Evolutionary conservation across 2,888 invertebrate species (phyloP), one percentile per base, ranked within the genome.

Genomic region (Athalia circularis): DNA sequence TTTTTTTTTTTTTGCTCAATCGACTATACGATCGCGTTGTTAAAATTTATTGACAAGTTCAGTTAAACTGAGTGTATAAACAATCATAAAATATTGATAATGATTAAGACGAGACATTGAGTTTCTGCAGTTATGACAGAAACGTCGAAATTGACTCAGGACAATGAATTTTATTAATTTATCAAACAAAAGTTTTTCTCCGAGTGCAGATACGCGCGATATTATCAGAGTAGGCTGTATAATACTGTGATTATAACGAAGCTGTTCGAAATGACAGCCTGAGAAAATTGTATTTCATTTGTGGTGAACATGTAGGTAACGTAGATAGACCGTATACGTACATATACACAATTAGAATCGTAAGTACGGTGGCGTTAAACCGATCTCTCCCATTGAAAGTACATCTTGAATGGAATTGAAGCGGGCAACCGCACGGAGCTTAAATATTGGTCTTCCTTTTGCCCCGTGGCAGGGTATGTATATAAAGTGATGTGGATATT

Each of bases 401-500:
- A 29, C 29, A 74, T 74, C 77, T 79, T 54, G 62, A 78, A 72
- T 72, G 57, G 72, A 72, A 81, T 81, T 57, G 78, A 52, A 70
- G 62, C 77, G 76, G 64, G 67, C 81, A 85, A 57, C 79, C 47
- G 48, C 80, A 77, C 74, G 77, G 78, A 70, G 81, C 80, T 83
- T 84, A 84, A 84, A 82, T 83, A 87, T 87, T 85, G 82, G 84
- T 81, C 82, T 83, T 81, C 82, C 82, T 81, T 84, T 75, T 78
- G 81, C 81, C 59, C 13, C 13, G 29, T 52, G 43, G 68, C 43
- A 52, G 52, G 68, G 29, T 68, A 29, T 29, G 29, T 29, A 29
- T 29, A 68, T 50, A 59, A 59, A 59, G 54, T 59, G 6, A 47
- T 7, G 61, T 52, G 11, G 52, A 11, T 52, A 52, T 11, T 7